A percentile compares a stretch with the other conserved stretches of the same genome.
These are phyloP conservation scores for Lasioglossum baleicum DNA, from an alignment of 1,140 invertebrate genomes.

Conservation along the genomic window DNA sequence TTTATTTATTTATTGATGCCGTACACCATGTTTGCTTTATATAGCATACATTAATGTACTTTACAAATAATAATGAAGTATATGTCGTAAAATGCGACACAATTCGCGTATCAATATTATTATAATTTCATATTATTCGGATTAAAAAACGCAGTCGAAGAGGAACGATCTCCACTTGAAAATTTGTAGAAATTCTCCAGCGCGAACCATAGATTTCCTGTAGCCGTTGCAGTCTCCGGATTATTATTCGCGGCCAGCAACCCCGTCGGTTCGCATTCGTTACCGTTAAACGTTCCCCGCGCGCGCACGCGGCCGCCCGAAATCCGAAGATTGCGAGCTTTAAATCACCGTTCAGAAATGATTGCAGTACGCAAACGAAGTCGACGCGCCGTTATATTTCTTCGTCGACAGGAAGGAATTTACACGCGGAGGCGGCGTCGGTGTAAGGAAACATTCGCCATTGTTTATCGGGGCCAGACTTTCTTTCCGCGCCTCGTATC, in stretches of 20 bases:
- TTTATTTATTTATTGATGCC: no score
- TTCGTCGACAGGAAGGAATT: slow-evolving; percentile 66
- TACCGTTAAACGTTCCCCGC: background rate
- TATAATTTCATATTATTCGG: no score
- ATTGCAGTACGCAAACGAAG: slow-evolving; percentile 4
- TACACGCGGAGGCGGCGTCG: slow-evolving; percentile 36
- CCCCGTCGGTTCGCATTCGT: background rate
- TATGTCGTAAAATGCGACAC: no score
- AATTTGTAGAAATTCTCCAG: background rate
- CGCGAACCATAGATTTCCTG: background rate
- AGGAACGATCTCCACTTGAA: background rate
- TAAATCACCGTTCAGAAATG: slow-evolving; percentile 42
- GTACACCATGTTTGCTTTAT: no score
- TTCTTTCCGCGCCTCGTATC: slow-evolving; percentile 35
- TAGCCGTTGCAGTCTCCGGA: background rate
- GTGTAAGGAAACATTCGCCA: slow-evolving; percentile 64
- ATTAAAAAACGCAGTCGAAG: no score
- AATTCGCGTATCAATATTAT: no score
- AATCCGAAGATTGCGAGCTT: slow-evolving; percentile 26
- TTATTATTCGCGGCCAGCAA: background rate
- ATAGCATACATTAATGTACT: no score
- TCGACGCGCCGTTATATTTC: slow-evolving; percentile 42
- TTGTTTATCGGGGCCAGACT: slow-evolving; percentile 66
- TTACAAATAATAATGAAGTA: no score
- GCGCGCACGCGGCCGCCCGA: background rate